A percentile compares a stretch with the other conserved stretches of the same genome.
Evolutionary conservation across 1,140 invertebrate genomes (phyloP).

Genomic region (Papilio polyxenes): DNA sequence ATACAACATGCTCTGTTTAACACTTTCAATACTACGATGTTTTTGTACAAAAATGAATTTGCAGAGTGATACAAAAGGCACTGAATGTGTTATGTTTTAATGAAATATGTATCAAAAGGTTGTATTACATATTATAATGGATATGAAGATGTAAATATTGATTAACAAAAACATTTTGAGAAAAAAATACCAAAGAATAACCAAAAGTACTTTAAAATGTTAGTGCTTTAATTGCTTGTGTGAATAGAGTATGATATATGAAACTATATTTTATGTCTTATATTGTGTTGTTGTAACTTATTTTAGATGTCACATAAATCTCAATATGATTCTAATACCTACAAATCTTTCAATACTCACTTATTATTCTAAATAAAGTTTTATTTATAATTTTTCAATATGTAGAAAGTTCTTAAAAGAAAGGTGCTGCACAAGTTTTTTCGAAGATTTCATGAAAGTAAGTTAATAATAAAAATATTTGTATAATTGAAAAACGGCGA

Average conservation of each 20-base stretch:
- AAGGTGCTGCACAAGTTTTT: slow-evolving; percentile 34
- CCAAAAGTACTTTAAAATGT: not conserved
- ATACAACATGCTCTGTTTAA: too few species aligned
- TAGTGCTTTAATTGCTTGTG: not conserved
- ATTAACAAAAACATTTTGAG: not conserved
- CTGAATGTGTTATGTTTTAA: not conserved
- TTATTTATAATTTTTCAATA: not conserved
- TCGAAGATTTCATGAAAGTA: slow-evolving; percentile 38
- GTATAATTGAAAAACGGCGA: slow-evolving; percentile 24
- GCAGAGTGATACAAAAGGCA: not conserved
- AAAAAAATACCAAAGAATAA: slow-evolving; percentile 3
- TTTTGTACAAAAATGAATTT: not conserved
- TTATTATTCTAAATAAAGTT: not conserved
- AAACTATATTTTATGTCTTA: not conserved
- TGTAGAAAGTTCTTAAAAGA: slow-evolving; percentile 19
- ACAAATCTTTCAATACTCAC: not conserved
- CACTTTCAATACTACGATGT: too few species aligned
- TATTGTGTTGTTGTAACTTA: not conserved
- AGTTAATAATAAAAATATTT: slow-evolving; percentile 36
- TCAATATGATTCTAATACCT: not conserved
- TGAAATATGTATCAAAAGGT: not conserved
- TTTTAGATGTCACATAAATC: not conserved
- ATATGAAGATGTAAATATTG: not conserved
- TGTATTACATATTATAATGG: too few species aligned
- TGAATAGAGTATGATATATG: not conserved